Conservation (phyloP, 2,888 invertebrate species). For the Leptinotarsa peninsularis region DNA sequence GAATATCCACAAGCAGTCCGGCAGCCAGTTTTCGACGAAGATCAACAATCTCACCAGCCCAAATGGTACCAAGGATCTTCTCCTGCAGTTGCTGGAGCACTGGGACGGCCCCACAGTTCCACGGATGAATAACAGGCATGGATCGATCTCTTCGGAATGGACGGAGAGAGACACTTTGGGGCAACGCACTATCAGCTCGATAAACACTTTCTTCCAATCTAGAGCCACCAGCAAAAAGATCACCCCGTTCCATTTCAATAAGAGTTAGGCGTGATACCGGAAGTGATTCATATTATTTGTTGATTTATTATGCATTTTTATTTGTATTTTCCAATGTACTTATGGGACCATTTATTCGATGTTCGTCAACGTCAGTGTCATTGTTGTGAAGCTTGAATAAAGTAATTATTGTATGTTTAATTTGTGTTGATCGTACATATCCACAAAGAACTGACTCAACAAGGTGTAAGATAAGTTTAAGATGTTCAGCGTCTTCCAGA, state of each 20-base stretch:
- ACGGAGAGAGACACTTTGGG: constrained; percentile 79
- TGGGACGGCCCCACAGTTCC: constrained; percentile 75
- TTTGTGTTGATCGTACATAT: constrained; percentile 5
- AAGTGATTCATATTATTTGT: constrained; percentile 21
- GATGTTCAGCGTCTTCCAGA: too few species aligned
- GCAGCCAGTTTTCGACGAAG: constrained; percentile 43
- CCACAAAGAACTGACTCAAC: too few species aligned
- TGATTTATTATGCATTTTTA: constrained; percentile 40
- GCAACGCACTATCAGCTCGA: constrained; percentile 82
- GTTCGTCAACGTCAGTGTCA: constrained; percentile 36
- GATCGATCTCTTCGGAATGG: constrained; percentile 83
- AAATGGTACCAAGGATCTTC: constrained; percentile 80
- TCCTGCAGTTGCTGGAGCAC: constrained; percentile 80
- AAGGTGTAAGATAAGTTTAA: too few species aligned
- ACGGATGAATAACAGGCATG: constrained; percentile 72
- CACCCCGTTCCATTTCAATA: constrained; percentile 59
- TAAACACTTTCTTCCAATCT: constrained; percentile 82
- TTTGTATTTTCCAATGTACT: constrained; percentile 42
- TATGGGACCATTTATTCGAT: constrained; percentile 45
- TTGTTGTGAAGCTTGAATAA: constrained; percentile 31
- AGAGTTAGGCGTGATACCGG: constrained; percentile 36
- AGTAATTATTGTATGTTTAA: constrained; percentile 33
- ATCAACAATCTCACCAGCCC: constrained; percentile 67
- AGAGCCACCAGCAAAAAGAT: constrained; percentile 63
- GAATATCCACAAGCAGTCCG: constrained; percentile 48